Base-by-base conservation (phyloP, 1,140 invertebrate species). In the Bombus huntii region DNA sequence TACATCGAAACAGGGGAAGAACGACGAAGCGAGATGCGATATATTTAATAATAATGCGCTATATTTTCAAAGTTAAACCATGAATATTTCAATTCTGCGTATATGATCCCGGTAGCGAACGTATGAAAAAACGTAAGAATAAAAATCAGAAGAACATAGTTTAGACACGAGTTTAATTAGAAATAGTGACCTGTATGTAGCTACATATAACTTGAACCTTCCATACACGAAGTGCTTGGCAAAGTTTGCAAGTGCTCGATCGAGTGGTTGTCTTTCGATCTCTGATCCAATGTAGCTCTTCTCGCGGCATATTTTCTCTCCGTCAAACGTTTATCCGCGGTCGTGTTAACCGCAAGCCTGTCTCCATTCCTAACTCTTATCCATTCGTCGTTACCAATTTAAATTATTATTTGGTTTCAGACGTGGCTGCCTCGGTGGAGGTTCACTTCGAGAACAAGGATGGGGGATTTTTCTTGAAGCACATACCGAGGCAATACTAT, bases 381-480 rank as follows among this genome's bases (percentile, higher is more conserved):
- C 47, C 18, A 53, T 53, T 53, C 47, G 47, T 53, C 47, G 47
- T 53, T 53, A 53, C 18, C 18, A 53, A 53, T 53, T 53, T 22
- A 53, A 53, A 53, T 53, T 18, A 53, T 53, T 22, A 8, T 73
- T 77, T 74, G 87, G 9, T 94, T 92, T 22, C 91, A 95, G 95
- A 93, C 68, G 93, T 94, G 37, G 92, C 92, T 34, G 92, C 91
- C 8, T 95, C 96, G 79, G 97, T 98, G 68, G 98, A 98, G 95
- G 97, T 98, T 85, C 97, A 98, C 93, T 98, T 98, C 92, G 98
- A 98, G 94, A 98, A 98, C 92, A 98, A 98, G 92, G 98, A 98
- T 92, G 97, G 97, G 76, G 98, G 98, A 34, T 98, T 98, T 95
- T 98, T 98, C 93, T 94, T 98, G 85, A 98, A 98, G 92, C 97